Evolutionary conservation across 2,888 invertebrate genomes (phyloP).

Genomic region (Lobophora halterata): DNA sequence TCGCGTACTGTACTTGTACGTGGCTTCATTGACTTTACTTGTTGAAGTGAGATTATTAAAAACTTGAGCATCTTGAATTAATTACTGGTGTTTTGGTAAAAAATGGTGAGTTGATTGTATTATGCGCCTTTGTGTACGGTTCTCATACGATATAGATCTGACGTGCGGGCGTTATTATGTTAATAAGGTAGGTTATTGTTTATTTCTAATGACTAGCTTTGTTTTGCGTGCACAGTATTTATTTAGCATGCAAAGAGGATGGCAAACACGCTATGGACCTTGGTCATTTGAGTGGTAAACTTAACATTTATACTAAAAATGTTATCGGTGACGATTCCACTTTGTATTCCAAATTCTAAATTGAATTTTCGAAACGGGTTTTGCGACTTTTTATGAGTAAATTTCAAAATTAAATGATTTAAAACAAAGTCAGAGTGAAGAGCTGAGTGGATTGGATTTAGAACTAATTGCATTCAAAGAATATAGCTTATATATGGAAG

Average conservation of each 20-base stretch:
- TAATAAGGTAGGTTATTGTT: conserved; percentile 11
- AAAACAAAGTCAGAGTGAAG: too few species aligned
- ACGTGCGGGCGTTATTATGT: conserved; percentile 5
- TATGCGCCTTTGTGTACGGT: conserved; percentile 11
- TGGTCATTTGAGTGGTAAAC: too few species aligned
- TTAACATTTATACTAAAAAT: conserved; percentile 2
- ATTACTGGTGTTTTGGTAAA: conserved; percentile 13
- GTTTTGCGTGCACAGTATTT: conserved; percentile 7
- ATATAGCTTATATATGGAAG: too few species aligned
- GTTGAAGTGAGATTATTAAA: not conserved
- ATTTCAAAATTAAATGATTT: too few species aligned
- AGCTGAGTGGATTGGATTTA: too few species aligned
- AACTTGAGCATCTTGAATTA: not conserved
- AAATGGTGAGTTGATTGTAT: conserved; percentile 28
- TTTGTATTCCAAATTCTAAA: too few species aligned
- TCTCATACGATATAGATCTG: conserved; percentile 10
- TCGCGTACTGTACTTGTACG: conserved; percentile 39
- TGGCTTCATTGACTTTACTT: conserved; percentile 24
- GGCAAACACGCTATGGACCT: conserved; percentile 1
- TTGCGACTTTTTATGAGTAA: too few species aligned
- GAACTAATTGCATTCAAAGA: too few species aligned
- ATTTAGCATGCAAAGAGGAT: conserved; percentile 7
- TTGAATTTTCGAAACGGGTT: too few species aligned
- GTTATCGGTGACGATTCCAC: too few species aligned
- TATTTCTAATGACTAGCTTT: conserved; percentile 9